Conservation (phyloP, 2,888 invertebrate species). For the Drosophila atripex region DNA sequence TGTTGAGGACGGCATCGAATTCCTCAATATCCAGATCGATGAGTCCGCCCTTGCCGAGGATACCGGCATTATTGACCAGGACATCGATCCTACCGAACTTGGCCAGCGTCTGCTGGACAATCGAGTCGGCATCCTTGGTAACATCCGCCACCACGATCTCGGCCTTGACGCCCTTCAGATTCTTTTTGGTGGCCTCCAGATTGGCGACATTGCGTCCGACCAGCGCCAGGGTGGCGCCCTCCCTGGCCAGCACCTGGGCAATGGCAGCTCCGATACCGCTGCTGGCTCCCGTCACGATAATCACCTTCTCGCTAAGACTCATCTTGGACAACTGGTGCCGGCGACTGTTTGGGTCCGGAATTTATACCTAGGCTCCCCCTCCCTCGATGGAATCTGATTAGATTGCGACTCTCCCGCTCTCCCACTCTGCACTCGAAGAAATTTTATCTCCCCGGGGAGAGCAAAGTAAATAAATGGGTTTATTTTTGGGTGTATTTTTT, state of each 20-base stretch:
- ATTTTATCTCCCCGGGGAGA: not conserved
- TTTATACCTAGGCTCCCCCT: constrained; percentile 19
- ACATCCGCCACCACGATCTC: constrained; percentile 87
- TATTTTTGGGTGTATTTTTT: not conserved
- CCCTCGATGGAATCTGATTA: constrained; percentile 5
- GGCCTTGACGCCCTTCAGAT: constrained; percentile 29
- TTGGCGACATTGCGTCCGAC: constrained; percentile 89
- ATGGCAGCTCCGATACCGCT: constrained; percentile 90
- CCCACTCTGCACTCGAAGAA: constrained; percentile 15
- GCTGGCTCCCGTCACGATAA: constrained; percentile 88
- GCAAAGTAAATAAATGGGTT: not conserved
- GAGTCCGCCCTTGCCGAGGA: constrained; percentile 90
- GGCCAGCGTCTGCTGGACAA: constrained; percentile 88
- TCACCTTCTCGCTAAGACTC: constrained; percentile 83
- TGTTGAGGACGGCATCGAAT: constrained; percentile 93
- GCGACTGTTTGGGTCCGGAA: constrained; percentile 2
- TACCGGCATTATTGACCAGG: constrained; percentile 94
- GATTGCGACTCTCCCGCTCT: not conserved
- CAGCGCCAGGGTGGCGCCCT: constrained; percentile 87
- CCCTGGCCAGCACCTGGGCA: constrained; percentile 87
- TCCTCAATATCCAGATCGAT: constrained; percentile 91
- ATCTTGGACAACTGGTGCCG: constrained; percentile 56
- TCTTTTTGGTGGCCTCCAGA: constrained; percentile 85
- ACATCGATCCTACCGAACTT: constrained; percentile 88
- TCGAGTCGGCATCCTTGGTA: constrained; percentile 86